Evolutionary conservation across 2,113 vertebrate species (phyloP).

Genomic region (Sinocyclocheilus anophthalmus): DNA sequence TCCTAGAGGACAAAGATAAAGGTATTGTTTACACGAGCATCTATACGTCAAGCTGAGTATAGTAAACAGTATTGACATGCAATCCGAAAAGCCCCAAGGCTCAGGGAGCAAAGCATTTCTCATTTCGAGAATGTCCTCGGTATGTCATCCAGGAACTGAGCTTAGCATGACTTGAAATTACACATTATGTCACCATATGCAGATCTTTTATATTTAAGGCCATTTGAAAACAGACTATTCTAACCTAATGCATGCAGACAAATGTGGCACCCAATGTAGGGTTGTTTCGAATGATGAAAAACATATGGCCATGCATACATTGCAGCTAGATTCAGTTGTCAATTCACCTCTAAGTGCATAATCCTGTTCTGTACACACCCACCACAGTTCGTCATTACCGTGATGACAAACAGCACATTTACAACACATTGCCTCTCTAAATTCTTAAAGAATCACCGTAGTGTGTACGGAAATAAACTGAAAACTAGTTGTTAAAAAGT

Average conservation of each 20-base stretch:
- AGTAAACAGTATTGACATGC: constrained; percentile 17
- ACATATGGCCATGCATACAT: background rate
- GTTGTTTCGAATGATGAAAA: background rate
- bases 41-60: background rate
- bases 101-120: background rate
- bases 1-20: constrained; percentile 21
- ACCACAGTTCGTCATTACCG: too few species aligned
- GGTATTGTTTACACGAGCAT: background rate
- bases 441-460: too few species aligned
- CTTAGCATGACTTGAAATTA: background rate
- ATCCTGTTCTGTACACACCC: background rate
- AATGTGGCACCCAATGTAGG: background rate
- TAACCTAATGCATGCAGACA: background rate
- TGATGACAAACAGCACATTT: too few species aligned
- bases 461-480: too few species aligned
- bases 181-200: background rate
- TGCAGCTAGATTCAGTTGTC: background rate
- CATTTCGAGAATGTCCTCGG: background rate
- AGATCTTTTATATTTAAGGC: background rate
- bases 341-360: background rate
- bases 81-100: background rate
- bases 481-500: too few species aligned
- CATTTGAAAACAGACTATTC: background rate
- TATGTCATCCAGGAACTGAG: background rate
- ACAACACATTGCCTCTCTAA: too few species aligned